Evolutionary conservation across 1,140 invertebrate species (phyloP).

Genomic region (Contarinia nasturtii): DNA sequence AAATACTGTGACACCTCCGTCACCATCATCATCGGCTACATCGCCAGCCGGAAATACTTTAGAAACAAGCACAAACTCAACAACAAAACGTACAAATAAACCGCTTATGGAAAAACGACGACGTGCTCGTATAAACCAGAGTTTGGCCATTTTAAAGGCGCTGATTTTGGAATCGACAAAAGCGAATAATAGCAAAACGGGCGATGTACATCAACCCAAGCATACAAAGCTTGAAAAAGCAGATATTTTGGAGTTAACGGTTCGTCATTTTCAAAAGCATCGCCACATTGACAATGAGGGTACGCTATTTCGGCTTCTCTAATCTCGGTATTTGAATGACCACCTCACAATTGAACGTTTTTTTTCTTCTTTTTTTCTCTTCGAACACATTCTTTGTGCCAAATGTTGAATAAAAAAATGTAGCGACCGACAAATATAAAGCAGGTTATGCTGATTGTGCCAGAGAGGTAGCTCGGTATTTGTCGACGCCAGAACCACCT

Average conservation of each 20-base stretch:
- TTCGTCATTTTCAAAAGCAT: constrained; percentile 63
- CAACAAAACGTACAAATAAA: constrained; percentile 49
- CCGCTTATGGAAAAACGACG: constrained; percentile 82
- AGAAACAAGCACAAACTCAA: constrained; percentile 1
- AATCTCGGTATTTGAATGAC: constrained; percentile 5
- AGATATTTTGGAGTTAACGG: constrained; percentile 81
- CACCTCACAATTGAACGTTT: not conserved
- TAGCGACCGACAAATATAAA: constrained; percentile 33
- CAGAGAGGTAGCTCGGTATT: constrained; percentile 44
- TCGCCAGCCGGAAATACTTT: no score
- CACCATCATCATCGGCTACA: no score
- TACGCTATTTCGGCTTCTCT: constrained; percentile 16
- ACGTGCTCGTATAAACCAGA: constrained; percentile 74
- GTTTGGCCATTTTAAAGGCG: constrained; percentile 64
- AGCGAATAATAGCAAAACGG: constrained; percentile 25
- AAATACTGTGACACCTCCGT: no score
- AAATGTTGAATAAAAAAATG: no score
- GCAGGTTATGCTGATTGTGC: constrained; percentile 69
- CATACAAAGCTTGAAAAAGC: constrained; percentile 78
- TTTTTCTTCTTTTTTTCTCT: not conserved
- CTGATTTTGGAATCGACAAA: constrained; percentile 47
- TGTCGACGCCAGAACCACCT: constrained; percentile 39
- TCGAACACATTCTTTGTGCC: constrained; percentile 1
- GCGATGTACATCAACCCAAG: constrained; percentile 42
- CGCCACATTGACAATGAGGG: constrained; percentile 40